Evolutionary conservation across 1,140 invertebrate species (phyloP).

Genomic region (Wiebesia pumilae): DNA sequence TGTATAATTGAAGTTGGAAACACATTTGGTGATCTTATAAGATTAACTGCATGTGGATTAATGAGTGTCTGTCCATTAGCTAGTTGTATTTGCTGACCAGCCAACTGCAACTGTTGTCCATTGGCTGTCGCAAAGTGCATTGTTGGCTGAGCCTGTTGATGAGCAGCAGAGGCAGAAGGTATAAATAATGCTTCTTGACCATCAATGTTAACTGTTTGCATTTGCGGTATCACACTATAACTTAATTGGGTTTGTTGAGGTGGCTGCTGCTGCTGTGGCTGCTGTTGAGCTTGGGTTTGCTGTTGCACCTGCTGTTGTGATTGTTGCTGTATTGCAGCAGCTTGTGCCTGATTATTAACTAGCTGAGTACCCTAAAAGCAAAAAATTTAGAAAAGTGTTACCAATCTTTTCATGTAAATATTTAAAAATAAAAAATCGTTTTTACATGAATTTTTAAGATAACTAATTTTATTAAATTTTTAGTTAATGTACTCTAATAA

Average conservation of each 20-base stretch:
- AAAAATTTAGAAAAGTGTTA: neutral
- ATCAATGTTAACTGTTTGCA: slow-evolving; percentile 93
- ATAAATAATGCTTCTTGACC: slow-evolving; percentile 94
- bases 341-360: slow-evolving; percentile 66
- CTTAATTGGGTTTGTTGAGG: slow-evolving; percentile 76
- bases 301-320: slow-evolving; percentile 66
- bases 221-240: slow-evolving; percentile 81
- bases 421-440: neutral
- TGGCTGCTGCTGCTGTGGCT: slow-evolving; percentile 73
- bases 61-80: slow-evolving; percentile 74
- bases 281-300: slow-evolving; percentile 67
- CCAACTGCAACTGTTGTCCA: slow-evolving; percentile 74
- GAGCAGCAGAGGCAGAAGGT: slow-evolving; percentile 76
- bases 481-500: no score
- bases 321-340: slow-evolving; percentile 58
- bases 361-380: slow-evolving; percentile 66
- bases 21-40: slow-evolving; percentile 71
- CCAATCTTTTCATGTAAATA: neutral
- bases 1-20: slow-evolving; percentile 73
- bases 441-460: no score
- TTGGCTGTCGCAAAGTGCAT: slow-evolving; percentile 72
- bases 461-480: no score
- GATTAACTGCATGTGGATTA: slow-evolving; percentile 75
- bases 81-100: slow-evolving; percentile 77
- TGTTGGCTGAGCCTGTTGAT: slow-evolving; percentile 69